These are phyloP conservation scores for Aix galericulata DNA, from an alignment of 2,113 vertebrate genomes.

Conservation along the genomic window DNA sequence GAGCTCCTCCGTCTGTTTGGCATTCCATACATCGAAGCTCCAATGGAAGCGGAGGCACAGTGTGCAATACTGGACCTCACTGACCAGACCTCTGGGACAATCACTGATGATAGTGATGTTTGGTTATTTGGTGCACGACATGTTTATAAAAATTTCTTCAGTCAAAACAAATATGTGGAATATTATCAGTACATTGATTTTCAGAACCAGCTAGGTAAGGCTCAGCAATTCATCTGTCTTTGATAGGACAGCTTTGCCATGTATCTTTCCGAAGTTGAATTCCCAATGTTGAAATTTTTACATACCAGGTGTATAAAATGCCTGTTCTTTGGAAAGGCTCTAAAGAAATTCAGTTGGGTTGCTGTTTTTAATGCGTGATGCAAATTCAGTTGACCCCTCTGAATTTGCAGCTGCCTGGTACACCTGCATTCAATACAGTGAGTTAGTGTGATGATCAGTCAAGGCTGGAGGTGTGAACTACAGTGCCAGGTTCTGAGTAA, in stretches of 20 bases:
- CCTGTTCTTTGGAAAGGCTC: background rate
- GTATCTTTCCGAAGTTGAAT: background rate
- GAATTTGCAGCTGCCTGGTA: background rate
- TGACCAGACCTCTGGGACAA: slow-evolving; percentile 94
- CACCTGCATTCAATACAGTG: background rate
- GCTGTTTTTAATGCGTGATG: background rate
- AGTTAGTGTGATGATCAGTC: background rate
- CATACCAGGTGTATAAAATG: background rate
- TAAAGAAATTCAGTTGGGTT: background rate
- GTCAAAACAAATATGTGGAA: slow-evolving; percentile 89
- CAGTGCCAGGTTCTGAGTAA: background rate
- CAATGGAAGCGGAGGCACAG: slow-evolving; percentile 95
- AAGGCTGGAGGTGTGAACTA: background rate
- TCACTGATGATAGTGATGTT: slow-evolving; percentile 97
- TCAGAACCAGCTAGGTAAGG: slow-evolving; percentile 92
- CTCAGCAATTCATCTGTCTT: background rate
- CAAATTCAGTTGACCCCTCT: background rate
- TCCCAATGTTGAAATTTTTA: background rate
- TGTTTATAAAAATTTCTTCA: slow-evolving; percentile 98
- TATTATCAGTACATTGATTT: slow-evolving; percentile 92
- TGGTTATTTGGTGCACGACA: slow-evolving; percentile 96
- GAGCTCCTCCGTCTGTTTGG: slow-evolving; percentile 93
- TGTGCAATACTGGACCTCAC: slow-evolving; percentile 89
- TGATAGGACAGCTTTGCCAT: background rate
- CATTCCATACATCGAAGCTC: slow-evolving; percentile 91